Base-by-base conservation (phyloP, 2,888 invertebrate species). In the Eucera pruinosa region DNA sequence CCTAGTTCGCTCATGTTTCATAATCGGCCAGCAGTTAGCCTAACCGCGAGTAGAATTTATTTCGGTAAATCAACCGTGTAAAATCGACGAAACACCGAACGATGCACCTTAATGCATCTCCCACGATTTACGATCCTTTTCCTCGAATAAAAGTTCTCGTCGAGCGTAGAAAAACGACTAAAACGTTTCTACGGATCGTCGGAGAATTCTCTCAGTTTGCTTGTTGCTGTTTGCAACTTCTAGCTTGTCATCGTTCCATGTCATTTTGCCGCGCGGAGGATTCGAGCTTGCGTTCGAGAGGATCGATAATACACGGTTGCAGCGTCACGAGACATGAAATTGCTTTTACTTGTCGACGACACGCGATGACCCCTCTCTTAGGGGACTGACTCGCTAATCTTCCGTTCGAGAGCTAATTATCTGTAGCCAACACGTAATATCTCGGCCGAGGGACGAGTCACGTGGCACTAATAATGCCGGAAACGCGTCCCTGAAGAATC, bases 1-100 rank as follows among this genome's bases (percentile, higher is more conserved):
- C 79, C 66, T 55, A 79, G 71, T 47, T 58, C 15, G 47, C 58
- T 55, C 75, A 60, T 81, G 68, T 75, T 79, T 82, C 69, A 81
- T 75, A 71, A 81, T 82, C 69, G 68, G 65, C 48, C 43, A 30
- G 55, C 48, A 48, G 60, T 54, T 23, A 30, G 54, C 58, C 11
- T 39, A 36, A 23, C 48, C 45, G 33, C 11, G 27, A 2, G 48
- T 50, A 20, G 48, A 48, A 75, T 74, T 77, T 74, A 55, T 76
- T 66, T 61, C 25, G n/a, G 54, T 41, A 48, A 65, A 65, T 65
- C 71, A 50, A 47, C 62, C 43, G 13, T 41, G 61, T 6, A 50
- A 30, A 57, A 58, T 58, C 45, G 70, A 62, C 52, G 69, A 47
- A 61, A 68, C 39, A 52, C 39, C n/a, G n/a, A 54, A 41, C 33